These are phyloP conservation scores for Xenus cinereus DNA, from an alignment of 2,113 vertebrate genomes.

Conservation along the genomic window DNA sequence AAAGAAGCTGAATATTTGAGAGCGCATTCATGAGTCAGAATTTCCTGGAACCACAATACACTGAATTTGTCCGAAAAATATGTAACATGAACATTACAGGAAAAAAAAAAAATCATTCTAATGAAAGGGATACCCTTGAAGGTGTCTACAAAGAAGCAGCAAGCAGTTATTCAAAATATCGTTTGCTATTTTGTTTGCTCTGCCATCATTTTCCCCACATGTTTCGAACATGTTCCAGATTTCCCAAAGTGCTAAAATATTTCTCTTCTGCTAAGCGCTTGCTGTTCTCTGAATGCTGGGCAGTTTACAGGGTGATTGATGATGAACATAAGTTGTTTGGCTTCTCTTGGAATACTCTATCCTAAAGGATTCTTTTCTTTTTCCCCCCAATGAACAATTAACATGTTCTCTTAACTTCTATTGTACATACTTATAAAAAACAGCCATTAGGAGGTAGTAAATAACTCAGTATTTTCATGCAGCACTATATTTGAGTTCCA, in stretches of 20 bases:
- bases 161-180: not conserved
- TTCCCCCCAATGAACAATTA: not conserved
- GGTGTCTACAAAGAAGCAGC: not conserved
- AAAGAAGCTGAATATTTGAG: not conserved
- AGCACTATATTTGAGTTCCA: not conserved
- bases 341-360: not conserved
- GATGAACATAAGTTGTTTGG: not conserved
- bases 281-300: not conserved
- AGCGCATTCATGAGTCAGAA: not conserved
- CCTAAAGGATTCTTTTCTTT: not conserved
- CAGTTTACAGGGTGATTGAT: slow-evolving; percentile 9
- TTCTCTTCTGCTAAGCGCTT: not conserved
- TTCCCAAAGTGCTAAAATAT: not conserved
- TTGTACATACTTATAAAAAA: not conserved
- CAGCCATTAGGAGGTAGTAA: not conserved
- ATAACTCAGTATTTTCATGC: not conserved
- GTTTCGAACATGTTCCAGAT: not conserved
- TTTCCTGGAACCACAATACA: slow-evolving; percentile 22
- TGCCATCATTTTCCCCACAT: not conserved
- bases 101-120: not conserved
- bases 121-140: slow-evolving; percentile 29
- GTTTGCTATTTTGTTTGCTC: not conserved
- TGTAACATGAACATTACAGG: not conserved
- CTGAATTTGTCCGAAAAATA: not conserved
- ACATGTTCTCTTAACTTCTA: not conserved